Evolutionary conservation across 2,113 vertebrate species (phyloP), one percentile per base, ranked within the genome.

Genomic region (Mionectes macconnelli): DNA sequence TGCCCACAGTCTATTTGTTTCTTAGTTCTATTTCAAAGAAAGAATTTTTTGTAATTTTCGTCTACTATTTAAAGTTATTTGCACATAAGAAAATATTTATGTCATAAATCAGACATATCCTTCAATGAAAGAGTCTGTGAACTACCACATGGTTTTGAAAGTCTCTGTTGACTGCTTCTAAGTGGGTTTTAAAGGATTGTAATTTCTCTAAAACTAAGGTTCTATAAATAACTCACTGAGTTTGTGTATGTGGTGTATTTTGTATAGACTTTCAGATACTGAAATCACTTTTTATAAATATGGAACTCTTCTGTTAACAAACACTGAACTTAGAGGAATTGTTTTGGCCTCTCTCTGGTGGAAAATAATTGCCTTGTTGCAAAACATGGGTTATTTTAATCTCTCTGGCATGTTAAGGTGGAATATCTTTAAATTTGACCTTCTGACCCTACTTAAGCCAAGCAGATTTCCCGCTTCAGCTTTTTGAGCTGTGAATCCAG

Each of bases 391-490:
- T 57, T 84, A 37, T 80, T 76, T 44, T 25, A 49, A 42, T 42
- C 27, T 27, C 60, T 73, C 33, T 64, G n/a, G 33, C 47, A 59
- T 8, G 14, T 35, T 35, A 40, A 39, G 6, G 14, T 15, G 8
- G 14, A 57, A 14, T 52, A 23, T 7, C n/a, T 72, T 70, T 31
- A 25, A 47, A 47, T 87, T 4, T 63, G 39, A 59, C 44, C 20
- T 49, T 66, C 30, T 55, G 33, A 30, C 28, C 5, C 16, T 35
- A 64, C n/a, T 50, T 17, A 69, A 79, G 33, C 18, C 21, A 63
- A 0, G 0, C 0, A 30, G 23, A 21, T 25, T 75, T 59, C 14
- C 37, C 52, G 18, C 37, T 62, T 72, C n/a, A 59, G 27, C 4
- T 53, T 81, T 82, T 57, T 14, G 49, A 77, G 49, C 4, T 44